Evolutionary conservation across 2,888 invertebrate genomes (phyloP), one percentile per base, ranked within the genome.

Genomic region (Dysmachus trigonus): DNA sequence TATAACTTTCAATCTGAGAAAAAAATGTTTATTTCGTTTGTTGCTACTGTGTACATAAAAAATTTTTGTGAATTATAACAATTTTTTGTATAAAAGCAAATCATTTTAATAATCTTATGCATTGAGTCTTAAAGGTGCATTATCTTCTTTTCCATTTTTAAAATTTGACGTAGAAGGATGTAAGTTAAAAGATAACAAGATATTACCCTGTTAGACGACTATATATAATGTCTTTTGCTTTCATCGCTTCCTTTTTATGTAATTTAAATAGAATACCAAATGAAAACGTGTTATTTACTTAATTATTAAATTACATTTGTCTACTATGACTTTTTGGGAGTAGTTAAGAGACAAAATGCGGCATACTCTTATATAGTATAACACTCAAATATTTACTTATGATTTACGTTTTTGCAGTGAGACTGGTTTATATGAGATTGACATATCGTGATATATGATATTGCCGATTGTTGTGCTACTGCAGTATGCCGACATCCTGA

Each of bases 341-440:
- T 38, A 27, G 31, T 73, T 73, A 33, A 73, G 73, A 33, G 73
- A 22, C 33, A 76, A 76, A 35, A 47, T 81, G 53, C 31, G 62
- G 53, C 77, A 81, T 30, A 62, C 31, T 53, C 18, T 15, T 53
- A 81, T n/a, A n/a, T n/a, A 81, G 22, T n/a, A 51, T 81, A 81
- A 81, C 81, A 81, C 18, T 7, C 7, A 81, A 47, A 53, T 35
- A 81, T 62, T 33, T 77, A 76, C 76, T 31, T 81, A 35, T 81
- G 18, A 77, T 53, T 62, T 53, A 53, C 18, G 53, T 8, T 33
- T 79, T 62, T 62, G 8, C 10, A 62, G 62, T 27, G 22, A 10
- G 62, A 10, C 22, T 18, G 22, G 27, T 62, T 62, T 62, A 22
- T 8, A 62, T 62, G 2, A 62, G 62, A 62, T 62, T 22, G 15